These are phyloP conservation scores for Diglossa brunneiventris DNA, from an alignment of 2,113 vertebrate species.

Conservation along the genomic window DNA sequence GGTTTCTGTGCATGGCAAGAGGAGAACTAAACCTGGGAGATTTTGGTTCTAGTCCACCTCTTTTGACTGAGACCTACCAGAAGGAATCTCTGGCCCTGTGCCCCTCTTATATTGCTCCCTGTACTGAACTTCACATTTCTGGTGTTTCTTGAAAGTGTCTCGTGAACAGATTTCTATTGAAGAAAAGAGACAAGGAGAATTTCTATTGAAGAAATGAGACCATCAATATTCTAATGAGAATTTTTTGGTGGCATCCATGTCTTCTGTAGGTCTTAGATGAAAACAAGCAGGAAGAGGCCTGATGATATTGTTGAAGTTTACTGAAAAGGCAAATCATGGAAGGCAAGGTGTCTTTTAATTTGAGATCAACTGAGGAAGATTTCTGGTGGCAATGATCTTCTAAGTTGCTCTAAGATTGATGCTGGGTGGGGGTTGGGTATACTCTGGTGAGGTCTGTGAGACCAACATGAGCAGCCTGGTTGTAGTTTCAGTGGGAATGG, in stretches of 20 bases:
- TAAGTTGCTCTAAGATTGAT: background rate
- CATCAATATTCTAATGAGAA: background rate
- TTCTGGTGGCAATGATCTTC: background rate
- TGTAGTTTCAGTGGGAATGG: background rate
- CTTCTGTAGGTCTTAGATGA: background rate
- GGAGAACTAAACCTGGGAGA: background rate
- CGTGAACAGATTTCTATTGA: background rate
- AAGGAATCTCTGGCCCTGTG: background rate
- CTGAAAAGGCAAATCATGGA: background rate
- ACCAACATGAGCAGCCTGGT: background rate
- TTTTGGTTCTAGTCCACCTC: background rate
- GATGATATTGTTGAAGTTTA: background rate
- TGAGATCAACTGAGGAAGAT: background rate
- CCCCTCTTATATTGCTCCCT: background rate
- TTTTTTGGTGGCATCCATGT: background rate
- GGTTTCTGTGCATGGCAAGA: background rate
- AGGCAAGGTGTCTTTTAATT: background rate
- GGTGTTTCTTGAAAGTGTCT: background rate
- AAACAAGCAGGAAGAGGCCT: background rate
- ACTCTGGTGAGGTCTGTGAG: background rate
- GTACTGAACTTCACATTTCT: background rate
- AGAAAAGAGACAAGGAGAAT: background rate
- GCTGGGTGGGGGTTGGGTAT: background rate
- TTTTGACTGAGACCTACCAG: background rate
- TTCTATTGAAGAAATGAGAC: background rate